Conservation (phyloP, 2,888 invertebrate species). For the Cheilosia grossa region DNA sequence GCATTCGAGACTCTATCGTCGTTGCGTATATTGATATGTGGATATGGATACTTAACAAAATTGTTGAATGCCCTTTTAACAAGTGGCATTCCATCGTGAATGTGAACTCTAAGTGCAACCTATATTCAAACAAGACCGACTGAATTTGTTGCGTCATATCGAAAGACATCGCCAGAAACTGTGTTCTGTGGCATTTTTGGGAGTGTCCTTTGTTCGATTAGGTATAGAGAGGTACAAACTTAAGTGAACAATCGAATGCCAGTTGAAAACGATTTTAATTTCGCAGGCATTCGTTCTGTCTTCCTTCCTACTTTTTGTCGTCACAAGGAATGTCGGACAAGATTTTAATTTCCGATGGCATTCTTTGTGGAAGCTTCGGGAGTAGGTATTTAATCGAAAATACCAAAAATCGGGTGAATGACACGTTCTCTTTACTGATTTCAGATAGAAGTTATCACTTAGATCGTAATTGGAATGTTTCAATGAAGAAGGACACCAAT, state of each 20-base stretch:
- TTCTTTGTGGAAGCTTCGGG: not conserved
- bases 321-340: conserved; percentile 1
- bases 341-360: conserved; percentile 35
- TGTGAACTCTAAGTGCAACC: too few species aligned
- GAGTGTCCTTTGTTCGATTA: not conserved
- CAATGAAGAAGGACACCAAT: too few species aligned
- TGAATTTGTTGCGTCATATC: too few species aligned
- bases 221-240: not conserved
- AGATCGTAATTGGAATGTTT: not conserved
- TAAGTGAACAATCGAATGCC: not conserved
- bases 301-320: not conserved
- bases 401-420: not conserved
- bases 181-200: too few species aligned
- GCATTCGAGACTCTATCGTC: not conserved
- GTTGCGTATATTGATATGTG: not conserved
- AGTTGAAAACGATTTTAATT: not conserved
- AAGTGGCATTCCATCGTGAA: too few species aligned
- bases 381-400: not conserved
- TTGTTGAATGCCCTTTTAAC: too few species aligned
- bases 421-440: not conserved
- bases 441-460: not conserved
- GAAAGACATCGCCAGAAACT: too few species aligned
- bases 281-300: not conserved
- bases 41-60: not conserved
- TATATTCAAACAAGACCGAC: too few species aligned